These are phyloP conservation scores for Callopanchax toddi DNA, from an alignment of 2,113 vertebrate species.

Conservation along the genomic window DNA sequence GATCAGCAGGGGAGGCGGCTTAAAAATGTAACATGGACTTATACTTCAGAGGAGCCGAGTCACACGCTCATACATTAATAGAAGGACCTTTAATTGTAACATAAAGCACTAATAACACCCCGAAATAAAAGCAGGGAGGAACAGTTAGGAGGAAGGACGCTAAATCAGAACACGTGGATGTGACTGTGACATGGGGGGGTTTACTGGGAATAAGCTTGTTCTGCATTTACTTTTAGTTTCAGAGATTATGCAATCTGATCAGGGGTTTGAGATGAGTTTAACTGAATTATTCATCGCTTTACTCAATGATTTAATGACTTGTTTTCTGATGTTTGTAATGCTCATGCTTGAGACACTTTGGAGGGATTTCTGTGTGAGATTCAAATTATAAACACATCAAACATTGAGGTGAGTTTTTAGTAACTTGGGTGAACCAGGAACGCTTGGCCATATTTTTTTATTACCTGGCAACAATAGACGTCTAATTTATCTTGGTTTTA, in stretches of 20 bases:
- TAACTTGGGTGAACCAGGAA: background rate
- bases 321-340: no score
- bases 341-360: no score
- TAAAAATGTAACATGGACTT: slow-evolving; percentile 28
- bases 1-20: slow-evolving; percentile 2
- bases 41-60: slow-evolving; percentile 37
- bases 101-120: slow-evolving; percentile 50
- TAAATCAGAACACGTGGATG: slow-evolving; percentile 36
- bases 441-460: background rate
- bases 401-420: background rate
- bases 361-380: no score
- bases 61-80: slow-evolving; percentile 61
- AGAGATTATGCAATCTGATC: background rate
- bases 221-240: background rate
- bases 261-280: background rate
- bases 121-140: slow-evolving; percentile 52
- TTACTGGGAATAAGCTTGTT: slow-evolving; percentile 8
- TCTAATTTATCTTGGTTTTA: background rate
- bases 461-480: background rate
- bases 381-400: no score
- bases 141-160: slow-evolving; percentile 30
- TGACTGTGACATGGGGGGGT: slow-evolving; percentile 37
- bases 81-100: slow-evolving; percentile 42
- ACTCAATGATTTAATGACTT: no score
- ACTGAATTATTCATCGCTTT: background rate